Evolutionary conservation across 2,113 vertebrate species (phyloP).

Genomic region (Bostrychus sinensis): DNA sequence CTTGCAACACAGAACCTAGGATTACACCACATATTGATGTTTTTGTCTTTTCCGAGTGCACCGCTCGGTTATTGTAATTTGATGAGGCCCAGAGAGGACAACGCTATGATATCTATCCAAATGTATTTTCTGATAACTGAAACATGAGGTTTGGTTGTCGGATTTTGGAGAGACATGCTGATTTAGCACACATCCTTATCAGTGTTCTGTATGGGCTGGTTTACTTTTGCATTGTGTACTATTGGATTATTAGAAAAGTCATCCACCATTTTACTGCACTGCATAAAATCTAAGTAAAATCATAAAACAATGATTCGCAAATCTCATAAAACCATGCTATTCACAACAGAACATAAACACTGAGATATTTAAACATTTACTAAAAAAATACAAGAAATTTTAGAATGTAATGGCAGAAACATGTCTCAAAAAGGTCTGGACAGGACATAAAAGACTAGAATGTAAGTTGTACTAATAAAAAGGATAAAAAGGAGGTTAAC

Average conservation of each 20-base stretch:
- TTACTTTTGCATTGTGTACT: constrained; percentile 1
- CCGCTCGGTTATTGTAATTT: constrained; percentile 62
- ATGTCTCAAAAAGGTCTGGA: too few relatives aligned
- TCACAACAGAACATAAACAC: too few relatives aligned
- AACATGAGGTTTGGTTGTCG: constrained; percentile 56
- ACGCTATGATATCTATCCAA: constrained; percentile 41
- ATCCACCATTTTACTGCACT: not conserved
- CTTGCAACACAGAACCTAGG: constrained; percentile 55
- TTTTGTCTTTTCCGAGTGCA: constrained; percentile 61
- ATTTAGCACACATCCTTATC: constrained; percentile 27
- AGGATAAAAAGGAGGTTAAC: too few relatives aligned
- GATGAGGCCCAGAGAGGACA: constrained; percentile 53
- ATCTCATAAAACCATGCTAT: too few relatives aligned
- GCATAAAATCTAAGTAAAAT: too few relatives aligned
- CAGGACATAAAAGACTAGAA: too few relatives aligned
- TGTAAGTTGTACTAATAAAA: too few relatives aligned
- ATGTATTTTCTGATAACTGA: constrained; percentile 49
- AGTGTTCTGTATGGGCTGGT: constrained; percentile 1
- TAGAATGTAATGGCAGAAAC: too few relatives aligned
- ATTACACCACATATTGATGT: constrained; percentile 74
- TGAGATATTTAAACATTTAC: too few relatives aligned
- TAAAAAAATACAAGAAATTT: too few relatives aligned
- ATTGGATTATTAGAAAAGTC: not conserved
- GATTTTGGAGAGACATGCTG: constrained; percentile 48
- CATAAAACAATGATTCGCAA: too few relatives aligned